Percentiles rank a stretch among this genome's conserved stretches.
These are phyloP conservation scores for Pitangus sulphuratus DNA, from an alignment of 2,797 vertebrate species.

Conservation along the genomic window DNA sequence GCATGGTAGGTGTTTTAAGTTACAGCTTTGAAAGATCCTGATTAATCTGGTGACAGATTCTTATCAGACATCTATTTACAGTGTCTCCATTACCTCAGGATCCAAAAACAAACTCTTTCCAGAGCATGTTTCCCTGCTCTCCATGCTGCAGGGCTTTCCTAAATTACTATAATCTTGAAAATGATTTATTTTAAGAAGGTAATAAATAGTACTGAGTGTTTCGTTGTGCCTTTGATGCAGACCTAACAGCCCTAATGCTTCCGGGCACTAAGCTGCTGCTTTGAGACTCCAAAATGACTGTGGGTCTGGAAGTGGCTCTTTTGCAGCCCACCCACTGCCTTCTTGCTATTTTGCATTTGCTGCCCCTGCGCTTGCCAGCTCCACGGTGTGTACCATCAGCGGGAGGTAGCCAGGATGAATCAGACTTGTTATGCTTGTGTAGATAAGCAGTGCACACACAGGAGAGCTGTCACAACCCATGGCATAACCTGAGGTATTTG, in stretches of 20 bases:
- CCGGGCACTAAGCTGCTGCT: neutral
- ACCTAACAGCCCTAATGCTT: neutral
- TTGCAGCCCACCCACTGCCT: neutral
- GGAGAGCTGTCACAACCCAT: neutral
- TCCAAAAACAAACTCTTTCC: conserved; percentile 37
- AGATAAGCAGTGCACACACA: neutral
- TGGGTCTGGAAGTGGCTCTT: neutral
- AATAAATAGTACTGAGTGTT: neutral
- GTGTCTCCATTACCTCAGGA: conserved; percentile 60
- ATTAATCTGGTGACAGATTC: conserved; percentile 67
- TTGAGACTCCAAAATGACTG: rapidly evolving
- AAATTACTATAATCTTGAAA: neutral
- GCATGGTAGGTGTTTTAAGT: conserved; percentile 39
- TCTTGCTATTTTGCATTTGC: neutral
- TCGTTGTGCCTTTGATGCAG: neutral
- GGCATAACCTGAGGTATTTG: neutral
- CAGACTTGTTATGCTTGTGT: neutral
- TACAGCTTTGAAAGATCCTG: conserved; percentile 48
- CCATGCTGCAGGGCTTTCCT: neutral
- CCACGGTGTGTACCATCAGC: rapidly evolving
- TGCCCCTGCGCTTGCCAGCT: neutral
- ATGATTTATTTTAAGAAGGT: neutral
- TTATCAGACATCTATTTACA: conserved; percentile 52
- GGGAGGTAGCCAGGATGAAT: neutral
- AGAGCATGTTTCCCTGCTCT: neutral